Evolutionary conservation across 2,113 vertebrate species (phyloP).

Genomic region (Hymenochirus boettgeri): DNA sequence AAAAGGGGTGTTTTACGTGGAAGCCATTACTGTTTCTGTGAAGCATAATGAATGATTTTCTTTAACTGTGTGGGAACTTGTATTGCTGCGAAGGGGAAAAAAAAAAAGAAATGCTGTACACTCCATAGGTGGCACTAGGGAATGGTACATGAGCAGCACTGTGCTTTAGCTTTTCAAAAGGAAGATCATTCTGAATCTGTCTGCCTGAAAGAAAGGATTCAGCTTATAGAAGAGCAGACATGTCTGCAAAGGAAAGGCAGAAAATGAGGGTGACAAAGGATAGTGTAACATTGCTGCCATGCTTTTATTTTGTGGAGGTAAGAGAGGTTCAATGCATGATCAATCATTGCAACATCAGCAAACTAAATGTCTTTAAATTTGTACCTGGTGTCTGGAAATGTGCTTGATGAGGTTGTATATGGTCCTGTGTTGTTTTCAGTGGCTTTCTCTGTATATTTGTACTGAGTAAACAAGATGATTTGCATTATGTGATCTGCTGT

Average conservation of each 20-base stretch:
- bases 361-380: too few relatives aligned
- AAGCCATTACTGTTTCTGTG: conserved; percentile 33
- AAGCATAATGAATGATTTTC: conserved; percentile 33
- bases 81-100: conserved; percentile 29
- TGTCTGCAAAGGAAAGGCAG: conserved; percentile 81
- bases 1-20: conserved; percentile 20
- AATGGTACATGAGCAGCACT: conserved; percentile 58
- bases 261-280: conserved; percentile 83
- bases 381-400: neutral
- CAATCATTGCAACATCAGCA: too few relatives aligned
- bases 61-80: conserved; percentile 38
- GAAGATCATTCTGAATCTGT: conserved; percentile 43
- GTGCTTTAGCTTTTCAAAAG: conserved; percentile 48
- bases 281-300: conserved; percentile 90
- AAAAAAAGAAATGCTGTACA: conserved; percentile 47
- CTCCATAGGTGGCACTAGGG: conserved; percentile 55
- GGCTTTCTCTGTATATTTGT: neutral
- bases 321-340: too few relatives aligned
- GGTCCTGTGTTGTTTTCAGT: neutral
- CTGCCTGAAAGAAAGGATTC: conserved; percentile 27
- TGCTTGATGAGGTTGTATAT: neutral
- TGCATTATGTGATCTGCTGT: neutral
- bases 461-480: neutral
- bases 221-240: conserved; percentile 51
- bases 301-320: conserved; percentile 98